Percentiles rank a stretch among this genome's conserved stretches.
Evolutionary conservation across 1,140 invertebrate genomes (phyloP).

Genomic region (Hyles vespertilio): DNA sequence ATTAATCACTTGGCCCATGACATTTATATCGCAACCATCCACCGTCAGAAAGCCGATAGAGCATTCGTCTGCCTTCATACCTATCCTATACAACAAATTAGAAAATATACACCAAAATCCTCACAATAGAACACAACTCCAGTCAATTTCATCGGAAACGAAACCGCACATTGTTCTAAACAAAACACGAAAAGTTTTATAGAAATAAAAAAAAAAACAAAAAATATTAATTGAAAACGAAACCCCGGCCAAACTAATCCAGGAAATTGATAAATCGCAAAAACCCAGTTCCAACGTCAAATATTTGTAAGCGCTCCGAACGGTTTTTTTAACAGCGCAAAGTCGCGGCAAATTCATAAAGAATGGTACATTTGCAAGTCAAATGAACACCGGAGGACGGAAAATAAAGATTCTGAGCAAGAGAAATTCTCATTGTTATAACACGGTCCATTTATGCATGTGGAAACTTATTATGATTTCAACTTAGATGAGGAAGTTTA

Average conservation of each 20-base stretch:
- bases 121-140: too few relatives aligned
- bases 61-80: too few relatives aligned
- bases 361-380: constrained; percentile 59
- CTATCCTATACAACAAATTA: too few relatives aligned
- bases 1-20: too few relatives aligned
- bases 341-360: constrained; percentile 51
- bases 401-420: constrained; percentile 44
- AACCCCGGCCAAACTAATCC: constrained; percentile 5
- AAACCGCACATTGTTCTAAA: too few relatives aligned
- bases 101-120: too few relatives aligned
- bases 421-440: constrained; percentile 49
- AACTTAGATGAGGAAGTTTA: constrained; percentile 10
- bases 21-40: too few relatives aligned
- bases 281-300: constrained; percentile 33
- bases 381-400: constrained; percentile 44
- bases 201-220: not conserved
- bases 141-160: too few relatives aligned
- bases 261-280: constrained; percentile 17
- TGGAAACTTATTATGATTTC: constrained; percentile 47
- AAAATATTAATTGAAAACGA: constrained; percentile 3
- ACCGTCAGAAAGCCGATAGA: too few relatives aligned
- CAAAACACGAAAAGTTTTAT: not conserved
- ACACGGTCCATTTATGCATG: constrained; percentile 60
- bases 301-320: constrained; percentile 56
- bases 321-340: constrained; percentile 32